Percentiles rank a stretch among this genome's conserved stretches.
Conservation (phyloP, 1,140 invertebrate genomes). For the Atopsyche davidsoni region DNA sequence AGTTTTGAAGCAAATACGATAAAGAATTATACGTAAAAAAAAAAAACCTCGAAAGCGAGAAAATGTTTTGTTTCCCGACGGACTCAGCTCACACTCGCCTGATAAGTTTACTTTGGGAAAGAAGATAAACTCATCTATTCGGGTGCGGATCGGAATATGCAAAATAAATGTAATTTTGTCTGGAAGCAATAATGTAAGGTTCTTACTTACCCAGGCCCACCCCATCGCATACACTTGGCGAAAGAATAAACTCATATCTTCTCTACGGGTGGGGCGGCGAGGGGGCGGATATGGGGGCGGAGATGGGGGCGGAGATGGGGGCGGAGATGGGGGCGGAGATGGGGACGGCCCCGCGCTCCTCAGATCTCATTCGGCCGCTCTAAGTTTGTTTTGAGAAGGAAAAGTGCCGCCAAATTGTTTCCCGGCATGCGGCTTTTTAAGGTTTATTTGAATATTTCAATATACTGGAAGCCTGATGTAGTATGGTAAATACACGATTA, state of each 20-base stretch:
- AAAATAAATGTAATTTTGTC: constrained; percentile 32
- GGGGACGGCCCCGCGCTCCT: not conserved
- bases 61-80: constrained; percentile 1
- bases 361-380: constrained; percentile 20
- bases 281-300: constrained; percentile 5
- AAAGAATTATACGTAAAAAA: too few relatives aligned
- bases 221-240: constrained; percentile 22
- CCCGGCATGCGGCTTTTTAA: constrained; percentile 23
- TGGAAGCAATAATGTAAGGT: constrained; percentile 32
- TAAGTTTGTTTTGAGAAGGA: constrained; percentile 29
- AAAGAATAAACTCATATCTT: constrained; percentile 31
- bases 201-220: constrained; percentile 24
- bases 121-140: constrained; percentile 30
- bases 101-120: constrained; percentile 30
- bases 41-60: too few relatives aligned
- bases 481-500: too few relatives aligned
- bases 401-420: constrained; percentile 30
- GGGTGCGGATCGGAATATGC: constrained; percentile 30
- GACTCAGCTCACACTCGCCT: not conserved
- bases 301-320: not conserved
- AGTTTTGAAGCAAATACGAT: too few relatives aligned
- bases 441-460: constrained; percentile 26
- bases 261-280: constrained; percentile 11
- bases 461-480: constrained; percentile 23
- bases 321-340: not conserved